phyloP scores from a whole-genome alignment of 2,113 vertebrate species.

The Pangasianodon hypophthalmus region DNA sequence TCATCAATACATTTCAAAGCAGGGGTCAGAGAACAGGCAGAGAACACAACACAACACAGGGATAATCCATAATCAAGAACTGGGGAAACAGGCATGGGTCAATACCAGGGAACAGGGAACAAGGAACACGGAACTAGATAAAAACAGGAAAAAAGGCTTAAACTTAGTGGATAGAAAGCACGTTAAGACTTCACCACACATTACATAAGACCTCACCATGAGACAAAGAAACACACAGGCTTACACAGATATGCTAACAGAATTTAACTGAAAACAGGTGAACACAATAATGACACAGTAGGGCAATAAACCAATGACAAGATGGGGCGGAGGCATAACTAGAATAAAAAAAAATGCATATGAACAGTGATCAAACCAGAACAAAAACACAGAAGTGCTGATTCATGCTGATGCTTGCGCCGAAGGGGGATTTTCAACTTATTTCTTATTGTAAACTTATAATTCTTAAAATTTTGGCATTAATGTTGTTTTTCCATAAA shows the following conservation, averaged over 20 bases:
- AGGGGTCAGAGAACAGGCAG: not conserved
- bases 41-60: not conserved
- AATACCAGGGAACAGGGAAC: not conserved
- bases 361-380: not conserved
- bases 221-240: not conserved
- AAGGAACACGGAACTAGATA: not conserved
- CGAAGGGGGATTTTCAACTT: not conserved
- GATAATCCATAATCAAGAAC: not conserved
- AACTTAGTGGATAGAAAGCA: not conserved
- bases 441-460: not conserved
- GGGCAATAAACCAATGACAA: not conserved
- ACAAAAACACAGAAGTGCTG: not conserved
- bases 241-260: not conserved
- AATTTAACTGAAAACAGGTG: not conserved
- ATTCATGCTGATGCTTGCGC: not conserved
- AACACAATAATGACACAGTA: not conserved
- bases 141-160: not conserved
- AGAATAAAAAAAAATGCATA: not conserved
- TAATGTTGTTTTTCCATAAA: not conserved
- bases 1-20: not conserved
- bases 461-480: not conserved
- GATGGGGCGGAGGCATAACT: not conserved
- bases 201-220: not conserved
- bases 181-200: too few relatives aligned
- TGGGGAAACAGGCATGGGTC: not conserved